These are phyloP conservation scores for Drosophila pegasa DNA, from an alignment of 2,888 invertebrate species.

Conservation along the genomic window DNA sequence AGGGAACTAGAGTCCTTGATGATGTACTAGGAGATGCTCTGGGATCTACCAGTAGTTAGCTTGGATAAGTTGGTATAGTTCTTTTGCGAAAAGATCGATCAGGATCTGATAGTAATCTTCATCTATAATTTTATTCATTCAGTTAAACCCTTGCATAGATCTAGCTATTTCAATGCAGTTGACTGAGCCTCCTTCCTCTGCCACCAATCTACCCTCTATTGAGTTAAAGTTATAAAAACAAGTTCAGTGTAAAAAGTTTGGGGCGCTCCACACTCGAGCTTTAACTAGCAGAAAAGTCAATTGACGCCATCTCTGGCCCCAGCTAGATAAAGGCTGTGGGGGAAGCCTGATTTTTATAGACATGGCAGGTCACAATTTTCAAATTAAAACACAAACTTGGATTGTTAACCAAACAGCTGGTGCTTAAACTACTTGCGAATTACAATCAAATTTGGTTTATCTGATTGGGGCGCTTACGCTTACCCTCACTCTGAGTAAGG, in stretches of 20 bases:
- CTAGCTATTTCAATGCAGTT: background rate
- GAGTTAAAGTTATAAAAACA: background rate
- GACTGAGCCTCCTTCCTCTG: too few species aligned
- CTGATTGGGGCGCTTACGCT: background rate
- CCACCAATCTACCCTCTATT: background rate
- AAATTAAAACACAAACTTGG: conserved; percentile 27
- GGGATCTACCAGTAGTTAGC: too few species aligned
- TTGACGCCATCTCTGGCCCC: conserved; percentile 56
- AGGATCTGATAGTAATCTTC: too few species aligned
- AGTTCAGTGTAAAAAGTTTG: conserved; percentile 40
- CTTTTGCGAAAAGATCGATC: too few species aligned
- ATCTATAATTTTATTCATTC: background rate
- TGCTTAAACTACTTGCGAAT: conserved; percentile 4
- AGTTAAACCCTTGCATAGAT: background rate
- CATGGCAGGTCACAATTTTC: conserved; percentile 33
- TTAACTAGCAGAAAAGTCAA: conserved; percentile 45
- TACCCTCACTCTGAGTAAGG: too few species aligned
- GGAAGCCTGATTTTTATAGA: conserved; percentile 42
- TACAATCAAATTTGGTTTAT: conserved; percentile 6
- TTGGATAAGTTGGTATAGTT: too few species aligned
- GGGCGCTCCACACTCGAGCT: conserved; percentile 19
- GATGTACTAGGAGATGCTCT: background rate
- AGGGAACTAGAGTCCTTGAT: background rate
- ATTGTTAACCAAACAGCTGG: conserved; percentile 2
- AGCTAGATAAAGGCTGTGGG: conserved; percentile 27